phyloP scores from a whole-genome alignment of 2,888 invertebrate genomes.

The Oxycera nigricornis region DNA sequence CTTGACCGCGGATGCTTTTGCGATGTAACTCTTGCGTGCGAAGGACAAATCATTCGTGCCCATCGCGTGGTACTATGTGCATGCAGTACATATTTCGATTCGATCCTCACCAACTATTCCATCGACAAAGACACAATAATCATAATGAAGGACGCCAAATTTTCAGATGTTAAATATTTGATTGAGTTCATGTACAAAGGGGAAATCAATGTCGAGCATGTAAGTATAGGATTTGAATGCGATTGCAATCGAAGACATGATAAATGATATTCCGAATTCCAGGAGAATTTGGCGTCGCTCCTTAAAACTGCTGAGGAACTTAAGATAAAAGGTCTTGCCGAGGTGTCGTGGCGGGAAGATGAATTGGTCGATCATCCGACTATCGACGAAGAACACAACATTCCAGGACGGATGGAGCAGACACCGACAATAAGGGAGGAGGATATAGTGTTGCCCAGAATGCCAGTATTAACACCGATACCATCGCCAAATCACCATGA shows the following conservation, averaged over 20 bases:
- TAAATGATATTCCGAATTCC: conserved; percentile 29
- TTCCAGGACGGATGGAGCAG: conserved; percentile 31
- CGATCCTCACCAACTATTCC: conserved; percentile 78
- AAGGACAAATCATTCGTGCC: conserved; percentile 78
- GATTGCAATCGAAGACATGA: not conserved
- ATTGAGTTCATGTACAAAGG: conserved; percentile 96
- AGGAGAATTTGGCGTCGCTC: conserved; percentile 86
- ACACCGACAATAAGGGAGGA: conserved; percentile 45
- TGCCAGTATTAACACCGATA: conserved; percentile 58
- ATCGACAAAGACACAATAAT: conserved; percentile 82
- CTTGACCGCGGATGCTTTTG: conserved; percentile 88
- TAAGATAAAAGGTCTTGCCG: conserved; percentile 88
- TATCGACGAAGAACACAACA: conserved; percentile 47
- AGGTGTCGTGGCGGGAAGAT: conserved; percentile 83
- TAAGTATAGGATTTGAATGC: conserved; percentile 69
- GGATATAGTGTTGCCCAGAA: conserved; percentile 53
- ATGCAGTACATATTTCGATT: conserved; percentile 90
- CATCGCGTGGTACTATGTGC: conserved; percentile 90
- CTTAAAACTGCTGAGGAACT: conserved; percentile 92
- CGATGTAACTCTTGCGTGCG: conserved; percentile 88
- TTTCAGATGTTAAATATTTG: conserved; percentile 86
- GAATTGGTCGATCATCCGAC: conserved; percentile 56
- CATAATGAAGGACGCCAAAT: conserved; percentile 89
- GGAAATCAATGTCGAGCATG: conserved; percentile 93
- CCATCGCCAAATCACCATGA: conserved; percentile 50